These are phyloP conservation scores for Lycocorax pyrrhopterus DNA, from an alignment of 2,113 vertebrate genomes.

Conservation along the genomic window DNA sequence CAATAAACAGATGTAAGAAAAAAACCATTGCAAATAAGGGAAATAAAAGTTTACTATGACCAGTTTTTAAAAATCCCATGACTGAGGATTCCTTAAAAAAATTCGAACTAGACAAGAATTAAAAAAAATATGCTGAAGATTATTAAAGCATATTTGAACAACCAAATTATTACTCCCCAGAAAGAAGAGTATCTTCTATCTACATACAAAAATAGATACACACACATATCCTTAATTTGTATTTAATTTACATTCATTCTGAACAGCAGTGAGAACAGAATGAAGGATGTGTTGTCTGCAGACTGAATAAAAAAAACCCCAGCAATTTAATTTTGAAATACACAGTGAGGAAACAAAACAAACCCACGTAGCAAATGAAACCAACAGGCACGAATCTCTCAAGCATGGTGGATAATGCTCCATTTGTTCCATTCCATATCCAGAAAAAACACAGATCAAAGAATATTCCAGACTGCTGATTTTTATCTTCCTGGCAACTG, in stretches of 20 bases:
- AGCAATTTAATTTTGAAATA: slow-evolving; percentile 20
- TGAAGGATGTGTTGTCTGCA: slow-evolving; percentile 13
- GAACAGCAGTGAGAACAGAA: slow-evolving; percentile 9
- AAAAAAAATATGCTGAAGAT: background rate
- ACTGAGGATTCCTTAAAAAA: background rate
- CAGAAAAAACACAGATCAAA: background rate
- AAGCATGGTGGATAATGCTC: background rate
- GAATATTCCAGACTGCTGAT: slow-evolving; percentile 17
- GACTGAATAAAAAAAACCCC: background rate
- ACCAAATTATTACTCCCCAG: background rate
- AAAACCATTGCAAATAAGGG: background rate
- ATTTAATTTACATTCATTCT: slow-evolving; percentile 22
- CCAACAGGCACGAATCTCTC: background rate
- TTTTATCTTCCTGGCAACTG: slow-evolving; percentile 25
- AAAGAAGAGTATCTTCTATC: background rate
- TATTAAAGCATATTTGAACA: background rate
- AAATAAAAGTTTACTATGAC: background rate
- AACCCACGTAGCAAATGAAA: background rate
- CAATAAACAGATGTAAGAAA: background rate
- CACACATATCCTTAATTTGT: background rate
- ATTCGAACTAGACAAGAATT: background rate
- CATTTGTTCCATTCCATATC: background rate
- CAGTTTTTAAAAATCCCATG: background rate
- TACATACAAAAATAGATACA: background rate
- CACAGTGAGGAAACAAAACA: background rate